Percentiles rank a stretch among this genome's conserved stretches.
Evolutionary conservation across 2,888 invertebrate genomes (phyloP).

Genomic region (Mesoligia furuncula): DNA sequence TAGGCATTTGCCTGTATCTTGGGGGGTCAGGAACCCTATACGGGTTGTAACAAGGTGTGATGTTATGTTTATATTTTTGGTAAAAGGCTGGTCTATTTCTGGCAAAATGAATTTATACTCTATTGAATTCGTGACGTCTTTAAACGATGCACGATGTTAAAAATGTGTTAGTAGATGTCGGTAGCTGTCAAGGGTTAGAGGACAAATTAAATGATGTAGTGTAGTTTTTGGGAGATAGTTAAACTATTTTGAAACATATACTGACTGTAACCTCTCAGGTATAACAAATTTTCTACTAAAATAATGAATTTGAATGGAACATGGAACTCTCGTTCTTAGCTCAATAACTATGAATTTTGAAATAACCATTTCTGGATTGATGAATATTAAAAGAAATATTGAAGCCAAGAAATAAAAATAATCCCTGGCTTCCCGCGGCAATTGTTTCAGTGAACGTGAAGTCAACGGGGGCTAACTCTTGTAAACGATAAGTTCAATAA

Average conservation of each 20-base stretch:
- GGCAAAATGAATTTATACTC: background rate
- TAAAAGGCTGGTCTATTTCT: background rate
- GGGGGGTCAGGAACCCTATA: no score
- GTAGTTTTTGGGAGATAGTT: background rate
- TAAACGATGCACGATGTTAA: background rate
- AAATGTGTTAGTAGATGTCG: background rate
- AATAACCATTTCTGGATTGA: background rate
- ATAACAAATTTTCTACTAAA: background rate
- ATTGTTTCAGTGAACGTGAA: background rate
- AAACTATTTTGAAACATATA: constrained; percentile 14
- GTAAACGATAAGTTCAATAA: background rate
- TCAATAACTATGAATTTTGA: background rate
- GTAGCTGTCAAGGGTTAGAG: constrained; percentile 12
- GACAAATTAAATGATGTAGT: constrained; percentile 4
- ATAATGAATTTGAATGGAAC: background rate
- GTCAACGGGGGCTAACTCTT: background rate
- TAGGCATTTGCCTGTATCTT: no score
- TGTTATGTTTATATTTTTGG: background rate
- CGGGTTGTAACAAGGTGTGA: background rate
- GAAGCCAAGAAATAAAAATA: background rate
- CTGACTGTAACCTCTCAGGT: background rate
- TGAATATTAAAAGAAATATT: background rate
- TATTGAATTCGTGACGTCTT: background rate
- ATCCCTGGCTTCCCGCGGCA: background rate
- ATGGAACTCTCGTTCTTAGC: background rate